A percentile compares a stretch with the other conserved stretches of the same genome.
These are phyloP conservation scores for Megalurothrips usitatus DNA, from an alignment of 2,888 invertebrate genomes.

Conservation along the genomic window DNA sequence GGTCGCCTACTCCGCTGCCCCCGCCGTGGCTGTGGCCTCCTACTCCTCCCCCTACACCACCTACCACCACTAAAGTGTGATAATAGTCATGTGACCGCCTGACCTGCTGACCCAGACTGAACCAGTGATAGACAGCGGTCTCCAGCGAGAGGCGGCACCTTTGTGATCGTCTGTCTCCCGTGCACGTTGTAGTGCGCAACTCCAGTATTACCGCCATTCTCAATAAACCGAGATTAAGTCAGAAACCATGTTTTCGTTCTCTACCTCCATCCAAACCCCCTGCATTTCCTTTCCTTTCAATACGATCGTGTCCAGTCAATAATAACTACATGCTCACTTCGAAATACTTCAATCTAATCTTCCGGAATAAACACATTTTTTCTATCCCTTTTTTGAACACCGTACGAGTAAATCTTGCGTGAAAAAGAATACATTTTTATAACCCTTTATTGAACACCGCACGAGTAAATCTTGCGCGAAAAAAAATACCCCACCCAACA, in stretches of 20 bases:
- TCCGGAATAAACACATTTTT: too few species aligned
- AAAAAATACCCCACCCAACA: too few species aligned
- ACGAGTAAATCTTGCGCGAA: too few species aligned
- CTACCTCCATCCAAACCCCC: too few species aligned
- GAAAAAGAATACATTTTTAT: too few species aligned
- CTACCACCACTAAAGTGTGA: slow-evolving; percentile 16
- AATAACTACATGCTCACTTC: too few species aligned
- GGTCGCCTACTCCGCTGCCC: slow-evolving; percentile 14
- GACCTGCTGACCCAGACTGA: not conserved
- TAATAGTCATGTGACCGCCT: not conserved
- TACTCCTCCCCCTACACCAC: slow-evolving; percentile 14
- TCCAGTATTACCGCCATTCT: not conserved
- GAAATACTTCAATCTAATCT: too few species aligned
- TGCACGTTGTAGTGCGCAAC: slow-evolving; percentile 2
- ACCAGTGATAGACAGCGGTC: slow-evolving; percentile 1
- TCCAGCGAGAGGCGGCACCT: not conserved
- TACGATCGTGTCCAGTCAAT: too few species aligned
- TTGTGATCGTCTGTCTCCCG: not conserved
- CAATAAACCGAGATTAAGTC: not conserved
- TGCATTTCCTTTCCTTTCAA: too few species aligned
- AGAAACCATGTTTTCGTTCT: not conserved
- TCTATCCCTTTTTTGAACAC: too few species aligned
- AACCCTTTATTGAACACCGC: too few species aligned
- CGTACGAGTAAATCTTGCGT: too few species aligned
- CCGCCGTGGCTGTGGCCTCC: not conserved